Conservation (phyloP, 92 coral and sea anemone genomes). For the Palythoa caribaeorum region DNA sequence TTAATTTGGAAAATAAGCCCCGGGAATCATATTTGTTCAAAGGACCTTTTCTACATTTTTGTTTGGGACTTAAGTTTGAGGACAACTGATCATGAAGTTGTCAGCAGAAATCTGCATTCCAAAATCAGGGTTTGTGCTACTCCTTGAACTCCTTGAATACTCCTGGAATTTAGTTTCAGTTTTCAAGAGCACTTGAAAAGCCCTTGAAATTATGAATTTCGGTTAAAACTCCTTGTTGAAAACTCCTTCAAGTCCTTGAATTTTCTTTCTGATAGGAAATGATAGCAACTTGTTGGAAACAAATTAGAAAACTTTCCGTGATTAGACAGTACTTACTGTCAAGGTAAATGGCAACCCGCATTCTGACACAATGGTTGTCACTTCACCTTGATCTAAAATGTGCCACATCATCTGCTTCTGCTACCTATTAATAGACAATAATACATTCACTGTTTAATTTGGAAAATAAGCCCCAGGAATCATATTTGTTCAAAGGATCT, state of each 20-base stretch:
- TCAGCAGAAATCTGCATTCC: background rate
- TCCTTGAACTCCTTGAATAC: no score
- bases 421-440: conserved; percentile 38
- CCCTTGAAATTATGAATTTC: no score
- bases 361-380: conserved; percentile 6
- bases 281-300: no score
- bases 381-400: conserved; percentile 38
- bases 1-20: no score
- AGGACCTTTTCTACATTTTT: background rate
- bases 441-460: background rate
- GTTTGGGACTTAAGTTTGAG: background rate
- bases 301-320: no score
- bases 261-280: no score
- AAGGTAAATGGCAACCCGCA: conserved; percentile 25
- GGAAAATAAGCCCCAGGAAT: background rate
- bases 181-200: no score
- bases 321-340: conserved; percentile 24
- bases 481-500: background rate
- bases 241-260: no score
- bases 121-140: no score
- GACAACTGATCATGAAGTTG: background rate
- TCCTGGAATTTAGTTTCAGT: no score
- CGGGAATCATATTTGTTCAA: background rate
- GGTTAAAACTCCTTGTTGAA: no score
- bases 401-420: conserved; percentile 31